These are phyloP conservation scores for Romanogobio albipinnatus DNA, from an alignment of 2,113 vertebrate species.

Conservation along the genomic window DNA sequence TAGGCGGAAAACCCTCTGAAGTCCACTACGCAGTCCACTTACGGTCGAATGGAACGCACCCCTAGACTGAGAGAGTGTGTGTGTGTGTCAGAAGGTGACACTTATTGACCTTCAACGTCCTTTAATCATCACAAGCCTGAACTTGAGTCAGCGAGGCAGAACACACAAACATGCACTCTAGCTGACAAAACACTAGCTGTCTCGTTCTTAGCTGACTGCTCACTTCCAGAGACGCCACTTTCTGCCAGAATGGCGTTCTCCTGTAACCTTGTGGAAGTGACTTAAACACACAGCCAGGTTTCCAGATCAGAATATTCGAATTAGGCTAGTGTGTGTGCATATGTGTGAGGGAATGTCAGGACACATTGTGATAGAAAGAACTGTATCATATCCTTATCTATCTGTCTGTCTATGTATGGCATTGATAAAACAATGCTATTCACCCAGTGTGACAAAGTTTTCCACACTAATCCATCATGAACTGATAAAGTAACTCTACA, in stretches of 20 bases:
- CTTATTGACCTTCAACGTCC: slow-evolving; percentile 47
- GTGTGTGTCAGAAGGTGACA: background rate
- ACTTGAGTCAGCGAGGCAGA: slow-evolving; percentile 13
- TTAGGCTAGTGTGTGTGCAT: slow-evolving; percentile 11
- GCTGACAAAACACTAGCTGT: background rate
- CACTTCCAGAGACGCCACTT: slow-evolving; percentile 22
- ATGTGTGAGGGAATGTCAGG: slow-evolving; percentile 20
- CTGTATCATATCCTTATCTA: background rate
- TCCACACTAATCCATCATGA: background rate
- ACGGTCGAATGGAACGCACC: too few species aligned
- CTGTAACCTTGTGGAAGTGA: slow-evolving; percentile 41
- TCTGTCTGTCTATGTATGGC: background rate
- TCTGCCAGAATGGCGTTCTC: slow-evolving; percentile 11
- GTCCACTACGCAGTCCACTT: too few species aligned
- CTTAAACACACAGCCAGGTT: background rate
- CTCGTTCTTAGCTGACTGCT: background rate
- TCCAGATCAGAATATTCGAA: background rate
- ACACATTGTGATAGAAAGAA: background rate
- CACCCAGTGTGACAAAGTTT: background rate
- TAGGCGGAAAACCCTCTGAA: too few species aligned
- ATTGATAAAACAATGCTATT: background rate
- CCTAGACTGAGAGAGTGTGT: too few species aligned
- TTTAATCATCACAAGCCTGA: slow-evolving; percentile 13
- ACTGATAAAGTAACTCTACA: background rate
- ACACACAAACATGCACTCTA: background rate